phyloP scores from a whole-genome alignment of 1,140 invertebrate genomes.

The Brachionus sp. region DNA sequence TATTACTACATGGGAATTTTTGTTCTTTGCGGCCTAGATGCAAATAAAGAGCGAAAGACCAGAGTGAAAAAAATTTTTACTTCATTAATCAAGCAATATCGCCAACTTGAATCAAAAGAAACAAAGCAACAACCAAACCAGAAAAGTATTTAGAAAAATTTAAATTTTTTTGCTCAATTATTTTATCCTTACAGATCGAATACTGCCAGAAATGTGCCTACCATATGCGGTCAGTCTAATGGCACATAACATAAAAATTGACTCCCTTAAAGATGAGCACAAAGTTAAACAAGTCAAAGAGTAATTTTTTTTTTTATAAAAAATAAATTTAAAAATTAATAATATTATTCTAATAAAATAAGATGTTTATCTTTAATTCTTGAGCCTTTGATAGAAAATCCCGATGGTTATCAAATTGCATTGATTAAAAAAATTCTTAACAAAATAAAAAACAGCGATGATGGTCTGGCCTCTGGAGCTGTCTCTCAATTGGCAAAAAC shows the following conservation, averaged over 20 bases:
- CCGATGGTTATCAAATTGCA: conserved; percentile 33
- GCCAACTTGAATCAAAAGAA: not conserved
- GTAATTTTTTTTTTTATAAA: not conserved
- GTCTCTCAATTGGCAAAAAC: not conserved
- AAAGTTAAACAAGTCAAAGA: conserved; percentile 40
- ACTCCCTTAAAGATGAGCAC: conserved; percentile 27
- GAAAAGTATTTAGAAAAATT: not conserved
- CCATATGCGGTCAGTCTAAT: conserved; percentile 36
- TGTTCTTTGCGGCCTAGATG: conserved; percentile 77
- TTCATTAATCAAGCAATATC: conserved; percentile 69
- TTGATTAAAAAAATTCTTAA: conserved; percentile 32
- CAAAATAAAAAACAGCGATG: conserved; percentile 43
- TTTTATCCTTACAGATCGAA: not conserved
- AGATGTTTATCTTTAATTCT: conserved; percentile 31
- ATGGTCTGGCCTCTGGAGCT: conserved; percentile 10
- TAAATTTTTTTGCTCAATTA: not conserved
- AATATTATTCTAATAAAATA: not conserved
- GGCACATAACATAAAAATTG: conserved; percentile 44
- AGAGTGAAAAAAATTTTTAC: conserved; percentile 73
- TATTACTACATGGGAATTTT: conserved; percentile 96
- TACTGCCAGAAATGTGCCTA: conserved; percentile 32
- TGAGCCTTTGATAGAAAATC: conserved; percentile 27
- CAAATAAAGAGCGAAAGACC: conserved; percentile 70
- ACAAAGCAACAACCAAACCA: not conserved
- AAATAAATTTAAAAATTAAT: not conserved